These are phyloP conservation scores for Drosophila setifemur DNA, from an alignment of 1,140 invertebrate genomes.

Conservation along the genomic window DNA sequence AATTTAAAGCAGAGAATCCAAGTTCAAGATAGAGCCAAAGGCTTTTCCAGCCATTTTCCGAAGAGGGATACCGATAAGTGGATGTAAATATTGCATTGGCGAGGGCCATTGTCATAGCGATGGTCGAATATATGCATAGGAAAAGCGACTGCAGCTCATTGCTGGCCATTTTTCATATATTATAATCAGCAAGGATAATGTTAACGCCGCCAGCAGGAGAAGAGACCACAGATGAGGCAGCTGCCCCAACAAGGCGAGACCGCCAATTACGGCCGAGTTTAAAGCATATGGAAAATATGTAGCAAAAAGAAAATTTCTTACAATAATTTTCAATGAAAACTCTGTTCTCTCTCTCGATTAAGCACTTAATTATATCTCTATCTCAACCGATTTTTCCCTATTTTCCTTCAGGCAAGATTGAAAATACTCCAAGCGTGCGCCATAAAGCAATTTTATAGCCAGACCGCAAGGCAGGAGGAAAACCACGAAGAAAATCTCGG, in stretches of 20 bases:
- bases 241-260: slow-evolving; percentile 1
- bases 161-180: slow-evolving; percentile 65
- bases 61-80: slow-evolving; percentile 62
- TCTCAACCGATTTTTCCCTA: neutral
- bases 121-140: slow-evolving; percentile 7
- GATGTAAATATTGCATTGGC: slow-evolving; percentile 52
- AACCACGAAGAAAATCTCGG: slow-evolving; percentile 33
- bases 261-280: slow-evolving; percentile 9
- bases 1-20: neutral
- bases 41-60: too few species aligned
- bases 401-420: slow-evolving; percentile 27
- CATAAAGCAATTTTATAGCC: slow-evolving; percentile 73
- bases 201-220: slow-evolving; percentile 46
- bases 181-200: slow-evolving; percentile 73
- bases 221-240: slow-evolving; percentile 20
- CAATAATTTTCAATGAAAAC: slow-evolving; percentile 1
- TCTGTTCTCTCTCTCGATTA: neutral
- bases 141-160: slow-evolving; percentile 16
- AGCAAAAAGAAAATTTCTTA: neutral
- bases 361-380: neutral
- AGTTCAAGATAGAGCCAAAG: neutral
- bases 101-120: slow-evolving; percentile 25
- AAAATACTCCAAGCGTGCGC: slow-evolving; percentile 59
- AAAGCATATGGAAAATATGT: slow-evolving; percentile 3
- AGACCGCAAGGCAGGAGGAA: slow-evolving; percentile 9